These are phyloP conservation scores for Sthenelais limicola DNA, from an alignment of 2,888 invertebrate species.

Conservation along the genomic window DNA sequence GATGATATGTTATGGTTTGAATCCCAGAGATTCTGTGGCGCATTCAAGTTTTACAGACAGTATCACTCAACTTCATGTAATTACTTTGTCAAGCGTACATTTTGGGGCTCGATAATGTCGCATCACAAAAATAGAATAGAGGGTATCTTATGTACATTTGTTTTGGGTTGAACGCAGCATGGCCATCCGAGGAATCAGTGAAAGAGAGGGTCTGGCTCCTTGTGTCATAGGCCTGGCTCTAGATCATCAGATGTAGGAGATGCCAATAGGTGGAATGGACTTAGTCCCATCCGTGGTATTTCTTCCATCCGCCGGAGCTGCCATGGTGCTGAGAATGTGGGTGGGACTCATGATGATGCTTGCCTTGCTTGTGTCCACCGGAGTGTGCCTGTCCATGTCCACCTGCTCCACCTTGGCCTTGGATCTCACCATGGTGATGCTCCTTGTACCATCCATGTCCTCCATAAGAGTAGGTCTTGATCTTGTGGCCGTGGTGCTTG, in stretches of 20 bases:
- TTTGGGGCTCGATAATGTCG: too few relatives aligned
- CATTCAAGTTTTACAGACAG: too few relatives aligned
- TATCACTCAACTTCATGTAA: too few relatives aligned
- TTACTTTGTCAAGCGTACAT: too few relatives aligned
- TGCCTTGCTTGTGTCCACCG: slow-evolving; percentile 31
- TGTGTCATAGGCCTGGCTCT: not conserved
- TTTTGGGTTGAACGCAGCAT: too few relatives aligned
- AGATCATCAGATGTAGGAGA: not conserved
- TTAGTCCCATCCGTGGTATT: slow-evolving; percentile 33
- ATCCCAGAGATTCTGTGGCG: too few relatives aligned
- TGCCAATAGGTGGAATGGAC: not conserved
- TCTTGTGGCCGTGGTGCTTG: slow-evolving; percentile 40
- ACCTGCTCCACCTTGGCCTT: slow-evolving; percentile 33
- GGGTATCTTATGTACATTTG: too few relatives aligned
- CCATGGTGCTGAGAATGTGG: slow-evolving; percentile 29
- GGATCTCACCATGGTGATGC: slow-evolving; percentile 38
- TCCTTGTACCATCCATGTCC: slow-evolving; percentile 44
- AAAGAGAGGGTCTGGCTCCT: too few relatives aligned
- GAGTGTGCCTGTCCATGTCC: slow-evolving; percentile 28
- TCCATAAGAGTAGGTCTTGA: slow-evolving; percentile 42
- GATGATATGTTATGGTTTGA: too few relatives aligned
- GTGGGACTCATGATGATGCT: slow-evolving; percentile 34
- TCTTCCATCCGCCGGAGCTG: slow-evolving; percentile 30
- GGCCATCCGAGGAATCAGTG: too few relatives aligned
- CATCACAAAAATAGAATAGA: too few relatives aligned